Evolutionary conservation across 2,888 invertebrate species (phyloP).

Genomic region (Drosophila multiciliata): DNA sequence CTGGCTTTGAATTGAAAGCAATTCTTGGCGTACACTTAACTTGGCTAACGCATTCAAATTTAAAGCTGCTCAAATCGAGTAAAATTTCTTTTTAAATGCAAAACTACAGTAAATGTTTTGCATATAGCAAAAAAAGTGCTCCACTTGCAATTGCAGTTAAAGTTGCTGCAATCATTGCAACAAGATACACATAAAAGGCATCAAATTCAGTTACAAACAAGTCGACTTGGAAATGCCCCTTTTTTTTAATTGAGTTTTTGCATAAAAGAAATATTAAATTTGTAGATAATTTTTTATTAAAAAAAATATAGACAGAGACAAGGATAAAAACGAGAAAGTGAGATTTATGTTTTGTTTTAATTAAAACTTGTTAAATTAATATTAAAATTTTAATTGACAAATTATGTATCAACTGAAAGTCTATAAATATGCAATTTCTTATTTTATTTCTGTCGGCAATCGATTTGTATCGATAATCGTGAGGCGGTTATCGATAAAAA

Average conservation of each 20-base stretch:
- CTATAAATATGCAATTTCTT: accelerated
- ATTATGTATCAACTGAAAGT: background rate
- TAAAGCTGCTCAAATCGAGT: background rate
- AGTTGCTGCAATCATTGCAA: background rate
- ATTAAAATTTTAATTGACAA: background rate
- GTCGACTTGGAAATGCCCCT: background rate
- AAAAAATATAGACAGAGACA: no score
- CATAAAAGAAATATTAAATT: no score
- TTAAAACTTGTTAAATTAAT: background rate
- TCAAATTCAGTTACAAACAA: background rate
- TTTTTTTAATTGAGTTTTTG: background rate
- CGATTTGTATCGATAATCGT: background rate
- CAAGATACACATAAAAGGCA: background rate
- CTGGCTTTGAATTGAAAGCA: slow-evolving; percentile 35
- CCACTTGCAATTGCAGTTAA: background rate
- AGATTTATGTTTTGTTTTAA: background rate
- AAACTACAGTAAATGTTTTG: background rate
- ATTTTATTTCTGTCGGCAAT: background rate
- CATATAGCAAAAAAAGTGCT: background rate
- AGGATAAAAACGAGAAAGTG: no score
- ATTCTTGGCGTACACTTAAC: slow-evolving; percentile 24
- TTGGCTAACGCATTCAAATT: slow-evolving; percentile 1
- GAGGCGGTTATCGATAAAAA: background rate
- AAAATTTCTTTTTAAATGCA: background rate
- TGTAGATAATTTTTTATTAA: no score